Evolutionary conservation across 2,113 vertebrate genomes (phyloP).

Genomic region (Sinocyclocheilus grahami): DNA sequence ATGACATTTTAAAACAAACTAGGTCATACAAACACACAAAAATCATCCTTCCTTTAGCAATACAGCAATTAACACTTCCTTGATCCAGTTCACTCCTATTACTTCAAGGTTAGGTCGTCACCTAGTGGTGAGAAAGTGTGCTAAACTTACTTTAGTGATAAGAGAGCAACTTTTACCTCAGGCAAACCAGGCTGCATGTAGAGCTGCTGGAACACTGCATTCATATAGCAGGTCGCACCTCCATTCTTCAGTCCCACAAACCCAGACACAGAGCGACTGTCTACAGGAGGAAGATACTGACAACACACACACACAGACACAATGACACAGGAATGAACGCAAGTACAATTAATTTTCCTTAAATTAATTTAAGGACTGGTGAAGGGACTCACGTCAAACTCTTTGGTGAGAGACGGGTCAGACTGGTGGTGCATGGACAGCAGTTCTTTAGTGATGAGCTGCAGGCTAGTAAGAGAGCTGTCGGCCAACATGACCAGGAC

Average conservation of each 20-base stretch:
- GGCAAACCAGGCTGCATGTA: constrained; percentile 98
- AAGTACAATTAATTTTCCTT: not conserved
- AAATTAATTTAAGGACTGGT: no score
- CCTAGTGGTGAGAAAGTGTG: constrained; percentile 5
- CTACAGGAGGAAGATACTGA: constrained; percentile 95
- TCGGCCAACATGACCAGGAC: constrained; percentile 98
- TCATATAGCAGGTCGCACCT: constrained; percentile 99
- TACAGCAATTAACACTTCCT: not conserved
- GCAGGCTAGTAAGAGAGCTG: constrained; percentile 91
- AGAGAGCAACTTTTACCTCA: constrained; percentile 76
- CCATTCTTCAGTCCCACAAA: constrained; percentile 98
- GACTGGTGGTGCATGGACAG: constrained; percentile 97
- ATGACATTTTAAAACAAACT: not conserved
- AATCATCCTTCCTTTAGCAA: not conserved
- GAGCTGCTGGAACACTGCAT: constrained; percentile 97
- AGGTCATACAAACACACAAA: not conserved
- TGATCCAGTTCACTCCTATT: not conserved
- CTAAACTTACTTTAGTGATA: not conserved
- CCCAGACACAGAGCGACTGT: constrained; percentile 91
- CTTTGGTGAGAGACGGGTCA: constrained; percentile 95
- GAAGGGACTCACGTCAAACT: constrained; percentile 88
- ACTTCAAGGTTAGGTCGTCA: not conserved
- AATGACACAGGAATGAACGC: not conserved
- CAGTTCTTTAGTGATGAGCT: constrained; percentile 90
- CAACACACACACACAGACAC: constrained; percentile 10